These are phyloP conservation scores for Drosophila chauvacae DNA, from an alignment of 1,140 invertebrate species.

Conservation along the genomic window DNA sequence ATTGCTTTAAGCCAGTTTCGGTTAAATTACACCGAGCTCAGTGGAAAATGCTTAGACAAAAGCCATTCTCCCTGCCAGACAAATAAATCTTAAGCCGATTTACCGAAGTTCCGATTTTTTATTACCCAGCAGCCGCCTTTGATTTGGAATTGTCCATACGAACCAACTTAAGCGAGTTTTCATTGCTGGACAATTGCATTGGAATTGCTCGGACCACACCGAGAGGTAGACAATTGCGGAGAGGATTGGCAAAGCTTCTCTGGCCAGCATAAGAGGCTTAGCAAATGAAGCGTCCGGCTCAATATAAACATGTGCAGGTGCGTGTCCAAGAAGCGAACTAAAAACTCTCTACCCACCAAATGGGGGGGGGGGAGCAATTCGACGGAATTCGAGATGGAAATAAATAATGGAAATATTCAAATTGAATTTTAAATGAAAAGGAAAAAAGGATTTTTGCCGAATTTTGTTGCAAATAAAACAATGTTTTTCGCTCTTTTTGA, in stretches of 20 bases:
- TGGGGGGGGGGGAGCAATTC: background rate
- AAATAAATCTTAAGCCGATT: slow-evolving; percentile 53
- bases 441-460: slow-evolving; percentile 1
- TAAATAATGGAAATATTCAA: slow-evolving; percentile 34
- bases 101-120: slow-evolving; percentile 15
- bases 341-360: background rate
- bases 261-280: slow-evolving; percentile 45
- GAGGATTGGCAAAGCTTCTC: slow-evolving; percentile 14
- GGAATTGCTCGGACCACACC: background rate
- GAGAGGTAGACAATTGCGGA: slow-evolving; percentile 22
- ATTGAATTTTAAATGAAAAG: slow-evolving; percentile 33
- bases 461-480: slow-evolving; percentile 5
- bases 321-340: slow-evolving; percentile 16
- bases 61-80: slow-evolving; percentile 37
- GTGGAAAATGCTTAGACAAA: slow-evolving; percentile 32
- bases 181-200: slow-evolving; percentile 44
- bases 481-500: background rate
- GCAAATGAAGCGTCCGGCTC: slow-evolving; percentile 36
- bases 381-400: slow-evolving; percentile 14
- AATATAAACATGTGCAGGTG: slow-evolving; percentile 30
- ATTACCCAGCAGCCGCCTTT: slow-evolving; percentile 18
- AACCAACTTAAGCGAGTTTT: slow-evolving; percentile 24
- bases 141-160: background rate
- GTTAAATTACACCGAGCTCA: slow-evolving; percentile 30
- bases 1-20: slow-evolving; percentile 49